Percentiles rank a stretch among this genome's conserved stretches.
phyloP scores from a whole-genome alignment of 2,797 vertebrate species.

The Acanthornis magna region DNA sequence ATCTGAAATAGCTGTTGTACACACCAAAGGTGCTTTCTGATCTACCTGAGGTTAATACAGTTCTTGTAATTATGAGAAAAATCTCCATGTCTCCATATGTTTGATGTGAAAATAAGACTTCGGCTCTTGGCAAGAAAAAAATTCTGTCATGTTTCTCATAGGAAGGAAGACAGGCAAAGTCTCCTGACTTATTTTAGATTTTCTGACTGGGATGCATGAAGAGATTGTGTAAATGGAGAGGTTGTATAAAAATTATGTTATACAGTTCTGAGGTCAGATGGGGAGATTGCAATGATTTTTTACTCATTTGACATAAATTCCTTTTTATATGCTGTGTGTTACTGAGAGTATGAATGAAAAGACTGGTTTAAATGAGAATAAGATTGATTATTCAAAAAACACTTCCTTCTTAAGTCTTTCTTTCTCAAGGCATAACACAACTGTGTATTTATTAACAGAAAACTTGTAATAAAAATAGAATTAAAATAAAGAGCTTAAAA shows the following conservation, averaged over 20 bases:
- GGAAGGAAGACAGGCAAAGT: neutral
- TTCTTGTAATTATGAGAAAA: neutral
- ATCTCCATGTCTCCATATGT: neutral
- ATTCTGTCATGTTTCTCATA: neutral
- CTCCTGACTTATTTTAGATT: neutral
- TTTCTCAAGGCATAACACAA: neutral
- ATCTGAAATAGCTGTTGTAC: neutral
- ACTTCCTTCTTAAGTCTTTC: neutral
- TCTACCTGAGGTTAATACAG: neutral
- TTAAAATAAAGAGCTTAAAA: slow-evolving; percentile 11
- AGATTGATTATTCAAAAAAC: neutral
- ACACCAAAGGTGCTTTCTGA: neutral
- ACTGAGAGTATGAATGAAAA: neutral
- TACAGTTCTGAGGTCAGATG: neutral
- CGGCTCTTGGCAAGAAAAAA: neutral
- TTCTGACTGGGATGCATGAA: neutral
- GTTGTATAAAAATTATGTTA: neutral
- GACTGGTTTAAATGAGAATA: neutral
- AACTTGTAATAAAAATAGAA: neutral
- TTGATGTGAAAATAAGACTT: neutral
- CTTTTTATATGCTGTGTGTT: neutral
- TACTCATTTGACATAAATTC: neutral
- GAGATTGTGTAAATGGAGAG: neutral
- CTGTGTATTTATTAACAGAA: neutral
- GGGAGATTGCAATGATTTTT: fast-evolving